A percentile compares a stretch with the other conserved stretches of the same genome.
Conservation (phyloP, 1,140 invertebrate genomes). For the Trichonephila clavata region DNA sequence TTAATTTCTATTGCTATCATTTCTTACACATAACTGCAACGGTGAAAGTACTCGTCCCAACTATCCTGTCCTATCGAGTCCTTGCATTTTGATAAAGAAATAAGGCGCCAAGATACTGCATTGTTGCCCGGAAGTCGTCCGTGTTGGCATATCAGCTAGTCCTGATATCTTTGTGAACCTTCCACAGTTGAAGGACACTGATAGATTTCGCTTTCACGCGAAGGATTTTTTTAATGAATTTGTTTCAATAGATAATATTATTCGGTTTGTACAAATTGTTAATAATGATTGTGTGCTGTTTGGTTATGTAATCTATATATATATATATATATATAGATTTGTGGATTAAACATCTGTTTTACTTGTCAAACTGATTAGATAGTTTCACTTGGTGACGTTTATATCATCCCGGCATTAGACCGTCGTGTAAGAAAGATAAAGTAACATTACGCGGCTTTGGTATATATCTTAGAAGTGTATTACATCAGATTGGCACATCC, state of each 20-base stretch:
- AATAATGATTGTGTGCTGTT: background rate
- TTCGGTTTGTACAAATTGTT: background rate
- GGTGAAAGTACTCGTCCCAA: constrained; percentile 14
- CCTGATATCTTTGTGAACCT: background rate
- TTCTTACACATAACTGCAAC: constrained; percentile 31
- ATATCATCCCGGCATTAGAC: too few species aligned
- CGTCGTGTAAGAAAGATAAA: too few species aligned
- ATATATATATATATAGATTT: too few species aligned
- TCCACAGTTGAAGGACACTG: constrained; percentile 35
- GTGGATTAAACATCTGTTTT: too few species aligned
- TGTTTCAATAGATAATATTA: background rate
- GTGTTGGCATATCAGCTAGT: constrained; percentile 15
- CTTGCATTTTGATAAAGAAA: constrained; percentile 51
- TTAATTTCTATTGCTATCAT: constrained; percentile 38
- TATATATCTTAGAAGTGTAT: too few species aligned
- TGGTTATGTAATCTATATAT: background rate
- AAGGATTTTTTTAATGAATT: background rate
- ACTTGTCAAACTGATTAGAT: too few species aligned
- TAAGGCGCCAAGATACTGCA: constrained; percentile 35
- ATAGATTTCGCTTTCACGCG: background rate
- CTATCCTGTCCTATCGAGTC: constrained; percentile 23
- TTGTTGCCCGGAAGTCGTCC: constrained; percentile 44
- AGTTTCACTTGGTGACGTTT: too few species aligned
- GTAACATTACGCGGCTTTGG: too few species aligned
- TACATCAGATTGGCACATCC: too few species aligned